Base-by-base conservation (phyloP, 2,888 invertebrate species). In the Callimorpha dominula region DNA sequence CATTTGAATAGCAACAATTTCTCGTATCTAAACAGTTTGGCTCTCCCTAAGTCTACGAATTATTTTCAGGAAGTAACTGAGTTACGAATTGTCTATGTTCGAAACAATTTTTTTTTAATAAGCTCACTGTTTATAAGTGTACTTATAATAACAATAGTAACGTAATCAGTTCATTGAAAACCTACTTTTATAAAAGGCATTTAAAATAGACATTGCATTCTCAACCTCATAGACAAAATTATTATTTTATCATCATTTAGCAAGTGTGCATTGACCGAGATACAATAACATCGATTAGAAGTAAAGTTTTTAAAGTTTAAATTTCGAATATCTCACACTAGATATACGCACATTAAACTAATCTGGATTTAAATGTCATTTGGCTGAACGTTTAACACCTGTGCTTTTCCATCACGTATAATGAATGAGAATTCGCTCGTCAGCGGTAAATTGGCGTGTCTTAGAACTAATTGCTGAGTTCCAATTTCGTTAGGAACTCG, bases 381-480 rank as follows among this genome's bases (percentile, higher is more conserved):
- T 74, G 60, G 70, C 71, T 70, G 64, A 60, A 57, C 60, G 46
- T 20, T 31, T 65, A 66, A 78, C 84, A 80, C 72, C 80, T 79
- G 81, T 71, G 71, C 71, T 74, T 82, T 76, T 72, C 71, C 50
- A 73, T 73, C 52, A 65, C 69, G 73, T 80, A 70, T 85, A 87
- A 84, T 86, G 81, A 79, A 81, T 57, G 57, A 65, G 65, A 60
- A 87, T 87, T 85, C 77, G 77, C 77, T 80, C 81, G 83, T 83
- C 85, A 82, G 80, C 85, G 79, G 86, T 88, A 89, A 90, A 89
- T 91, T 84, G 86, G 80, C 82, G 79, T 84, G 84, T 85, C 88
- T 87, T 81, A 81, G 78, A 83, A 90, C 90, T 92, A 93, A 92
- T 92, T 91, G 90, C 89, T 79, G 82, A 76, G 84, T 84, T 81